Evolutionary conservation across 2,797 vertebrate species (phyloP).

Genomic region (Steatocranus sp.): DNA sequence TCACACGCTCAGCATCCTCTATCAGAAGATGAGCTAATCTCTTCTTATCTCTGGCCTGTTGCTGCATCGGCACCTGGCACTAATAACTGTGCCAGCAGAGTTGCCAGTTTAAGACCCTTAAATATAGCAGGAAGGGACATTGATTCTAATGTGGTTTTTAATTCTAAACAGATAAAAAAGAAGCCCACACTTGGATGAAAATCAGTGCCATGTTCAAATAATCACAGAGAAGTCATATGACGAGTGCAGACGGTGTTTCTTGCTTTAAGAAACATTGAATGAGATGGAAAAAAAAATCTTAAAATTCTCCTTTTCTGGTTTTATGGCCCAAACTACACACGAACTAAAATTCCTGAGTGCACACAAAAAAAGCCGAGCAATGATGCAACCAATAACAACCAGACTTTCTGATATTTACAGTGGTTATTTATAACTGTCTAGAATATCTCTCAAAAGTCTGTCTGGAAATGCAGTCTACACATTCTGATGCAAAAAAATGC

Average conservation of each 20-base stretch:
- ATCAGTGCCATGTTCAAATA: not conserved
- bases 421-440: not conserved
- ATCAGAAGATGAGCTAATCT: not conserved
- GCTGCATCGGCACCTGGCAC: not conserved
- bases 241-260: not conserved
- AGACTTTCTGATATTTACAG: not conserved
- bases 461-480: not conserved
- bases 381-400: not conserved
- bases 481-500: not conserved
- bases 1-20: not conserved
- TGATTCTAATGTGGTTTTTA: not conserved
- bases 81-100: not conserved
- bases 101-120: not conserved
- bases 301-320: not conserved
- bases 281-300: not conserved
- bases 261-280: not conserved
- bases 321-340: not conserved
- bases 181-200: not conserved
- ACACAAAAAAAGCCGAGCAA: not conserved
- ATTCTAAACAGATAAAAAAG: slow-evolving; percentile 16
- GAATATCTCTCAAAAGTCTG: not conserved
- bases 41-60: not conserved
- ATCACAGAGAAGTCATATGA: not conserved
- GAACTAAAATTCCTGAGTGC: not conserved
- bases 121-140: not conserved